A percentile compares a stretch with the other conserved stretches of the same genome.
Conservation (phyloP, 2,113 vertebrate species). For the Sander lucioperca region DNA sequence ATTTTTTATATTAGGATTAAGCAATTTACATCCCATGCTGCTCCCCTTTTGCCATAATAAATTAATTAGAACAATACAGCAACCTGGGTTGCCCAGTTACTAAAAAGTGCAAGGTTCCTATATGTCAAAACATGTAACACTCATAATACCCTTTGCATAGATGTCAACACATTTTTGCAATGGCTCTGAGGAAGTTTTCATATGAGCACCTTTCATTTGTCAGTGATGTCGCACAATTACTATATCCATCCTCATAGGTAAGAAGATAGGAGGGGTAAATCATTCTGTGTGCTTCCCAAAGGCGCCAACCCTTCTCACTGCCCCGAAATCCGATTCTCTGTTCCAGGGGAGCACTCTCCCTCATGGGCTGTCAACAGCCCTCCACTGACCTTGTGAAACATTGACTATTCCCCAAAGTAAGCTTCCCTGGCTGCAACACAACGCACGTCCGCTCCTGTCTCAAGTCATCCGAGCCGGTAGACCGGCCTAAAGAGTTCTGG, state of each 20-base stretch:
- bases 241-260: background rate
- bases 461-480: constrained; percentile 53
- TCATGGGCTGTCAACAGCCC: constrained; percentile 65
- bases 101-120: background rate
- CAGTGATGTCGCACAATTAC: constrained; percentile 3
- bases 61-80: background rate
- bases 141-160: background rate
- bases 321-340: constrained; percentile 55
- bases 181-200: constrained; percentile 12
- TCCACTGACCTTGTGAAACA: constrained; percentile 81
- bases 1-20: background rate
- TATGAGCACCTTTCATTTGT: constrained; percentile 6
- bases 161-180: background rate
- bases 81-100: background rate
- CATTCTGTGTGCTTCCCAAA: background rate
- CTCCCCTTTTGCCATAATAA: background rate
- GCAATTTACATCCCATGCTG: background rate
- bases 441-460: constrained; percentile 57
- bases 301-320: constrained; percentile 26
- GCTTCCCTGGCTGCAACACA: constrained; percentile 55
- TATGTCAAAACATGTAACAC: background rate
- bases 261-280: constrained; percentile 1
- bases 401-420: constrained; percentile 70
- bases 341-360: constrained; percentile 33
- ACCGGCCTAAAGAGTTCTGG: constrained; percentile 45